Conservation (phyloP, 1,140 invertebrate species). For the Pachyrhynchus sulphureomaculatus region DNA sequence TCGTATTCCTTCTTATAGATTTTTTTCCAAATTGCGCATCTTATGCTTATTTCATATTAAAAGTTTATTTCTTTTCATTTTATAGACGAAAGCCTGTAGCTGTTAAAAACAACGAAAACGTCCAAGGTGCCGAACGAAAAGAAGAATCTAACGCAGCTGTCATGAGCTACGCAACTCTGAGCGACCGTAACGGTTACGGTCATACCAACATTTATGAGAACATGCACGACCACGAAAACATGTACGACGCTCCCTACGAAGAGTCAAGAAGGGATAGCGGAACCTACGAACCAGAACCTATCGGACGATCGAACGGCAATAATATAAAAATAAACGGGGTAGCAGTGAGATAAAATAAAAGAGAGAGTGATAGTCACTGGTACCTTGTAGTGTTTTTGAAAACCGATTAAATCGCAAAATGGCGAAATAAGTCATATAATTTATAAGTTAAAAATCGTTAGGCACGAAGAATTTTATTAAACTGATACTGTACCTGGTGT, state of each 20-base stretch:
- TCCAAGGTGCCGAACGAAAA: slow-evolving; percentile 79
- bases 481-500: too few relatives aligned
- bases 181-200: slow-evolving; percentile 61
- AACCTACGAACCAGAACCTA: slow-evolving; percentile 70
- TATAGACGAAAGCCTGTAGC: slow-evolving; percentile 75
- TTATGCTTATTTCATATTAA: too few relatives aligned
- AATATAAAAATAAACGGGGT: slow-evolving; percentile 74
- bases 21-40: too few relatives aligned
- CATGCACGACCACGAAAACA: slow-evolving; percentile 66
- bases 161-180: slow-evolving; percentile 80
- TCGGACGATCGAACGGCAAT: slow-evolving; percentile 53
- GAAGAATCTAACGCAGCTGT: slow-evolving; percentile 82
- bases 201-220: slow-evolving; percentile 69
- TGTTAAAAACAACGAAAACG: slow-evolving; percentile 84
- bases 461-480: too few relatives aligned
- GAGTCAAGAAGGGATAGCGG: slow-evolving; percentile 61
- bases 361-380: neutral
- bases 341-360: slow-evolving; percentile 60
- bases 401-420: too few relatives aligned
- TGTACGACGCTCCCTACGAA: slow-evolving; percentile 66
- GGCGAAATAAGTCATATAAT: too few relatives aligned
- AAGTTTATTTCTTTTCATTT: slow-evolving; percentile 26
- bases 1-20: too few relatives aligned
- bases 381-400: too few relatives aligned
- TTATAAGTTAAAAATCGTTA: too few relatives aligned